Conservation (phyloP, 1,140 invertebrate species). For the Pseudomyrmex concolor region DNA sequence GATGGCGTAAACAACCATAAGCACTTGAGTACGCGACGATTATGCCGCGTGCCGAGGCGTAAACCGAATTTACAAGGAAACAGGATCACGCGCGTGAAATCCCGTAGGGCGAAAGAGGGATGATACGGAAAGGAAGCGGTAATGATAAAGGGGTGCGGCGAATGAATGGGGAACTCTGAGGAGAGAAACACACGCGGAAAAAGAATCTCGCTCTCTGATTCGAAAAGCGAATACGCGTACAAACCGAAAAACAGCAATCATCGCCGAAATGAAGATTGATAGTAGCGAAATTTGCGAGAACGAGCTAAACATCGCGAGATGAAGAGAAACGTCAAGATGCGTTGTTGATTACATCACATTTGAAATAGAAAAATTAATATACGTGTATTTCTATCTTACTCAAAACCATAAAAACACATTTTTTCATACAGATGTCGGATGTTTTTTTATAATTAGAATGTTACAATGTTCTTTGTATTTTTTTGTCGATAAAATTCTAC, state of each 20-base stretch:
- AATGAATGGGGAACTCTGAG: neutral
- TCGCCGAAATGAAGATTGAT: slow-evolving; percentile 2
- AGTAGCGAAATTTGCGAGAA: slow-evolving; percentile 8
- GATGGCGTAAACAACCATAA: slow-evolving; percentile 5
- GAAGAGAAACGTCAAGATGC: slow-evolving; percentile 2
- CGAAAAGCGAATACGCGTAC: slow-evolving; percentile 8
- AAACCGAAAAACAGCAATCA: slow-evolving; percentile 9
- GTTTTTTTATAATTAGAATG: neutral
- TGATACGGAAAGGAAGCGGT: neutral
- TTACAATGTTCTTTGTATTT: neutral
- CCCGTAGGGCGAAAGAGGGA: neutral
- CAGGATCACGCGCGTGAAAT: neutral
- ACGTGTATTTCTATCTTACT: neutral
- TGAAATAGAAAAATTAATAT: neutral
- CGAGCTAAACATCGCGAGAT: neutral
- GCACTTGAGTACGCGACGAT: neutral
- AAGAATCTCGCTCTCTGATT: slow-evolving; percentile 11
- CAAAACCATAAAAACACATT: too few relatives aligned
- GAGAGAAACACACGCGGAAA: neutral
- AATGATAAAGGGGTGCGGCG: neutral
- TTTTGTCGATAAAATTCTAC: neutral
- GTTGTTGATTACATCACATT: slow-evolving; percentile 14
- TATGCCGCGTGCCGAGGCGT: neutral
- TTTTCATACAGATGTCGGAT: too few relatives aligned
- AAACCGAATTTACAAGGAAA: slow-evolving; percentile 12